Evolutionary conservation across 2,113 vertebrate species (phyloP).

Genomic region (Ramphastos sulfuratus): DNA sequence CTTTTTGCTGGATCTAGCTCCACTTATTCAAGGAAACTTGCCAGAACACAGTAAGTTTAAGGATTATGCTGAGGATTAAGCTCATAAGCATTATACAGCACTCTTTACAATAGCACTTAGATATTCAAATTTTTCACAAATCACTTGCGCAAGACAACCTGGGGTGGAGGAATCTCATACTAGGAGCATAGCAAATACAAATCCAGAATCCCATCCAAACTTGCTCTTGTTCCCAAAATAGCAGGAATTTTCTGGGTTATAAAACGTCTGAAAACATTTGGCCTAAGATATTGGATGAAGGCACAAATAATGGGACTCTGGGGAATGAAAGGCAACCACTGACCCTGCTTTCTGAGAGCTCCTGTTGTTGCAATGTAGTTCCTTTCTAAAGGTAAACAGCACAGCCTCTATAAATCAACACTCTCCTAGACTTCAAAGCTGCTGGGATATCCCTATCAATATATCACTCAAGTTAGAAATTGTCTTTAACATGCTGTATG

Average conservation of each 20-base stretch:
- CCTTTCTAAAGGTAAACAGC: slow-evolving; percentile 37
- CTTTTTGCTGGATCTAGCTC: background rate
- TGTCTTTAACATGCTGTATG: slow-evolving; percentile 18
- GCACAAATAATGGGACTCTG: slow-evolving; percentile 9
- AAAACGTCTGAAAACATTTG: background rate
- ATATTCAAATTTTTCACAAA: background rate
- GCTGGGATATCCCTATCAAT: background rate
- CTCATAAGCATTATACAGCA: background rate
- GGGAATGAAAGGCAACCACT: background rate
- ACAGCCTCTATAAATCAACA: slow-evolving; percentile 33
- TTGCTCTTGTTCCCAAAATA: slow-evolving; percentile 5
- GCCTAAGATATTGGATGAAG: background rate
- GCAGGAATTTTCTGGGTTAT: background rate
- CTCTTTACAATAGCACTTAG: background rate
- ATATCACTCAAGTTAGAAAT: slow-evolving; percentile 31
- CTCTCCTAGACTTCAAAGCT: slow-evolving; percentile 38
- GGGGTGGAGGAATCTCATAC: background rate
- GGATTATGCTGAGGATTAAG: slow-evolving; percentile 24
- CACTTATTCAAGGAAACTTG: slow-evolving; percentile 5
- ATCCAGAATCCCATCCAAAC: background rate
- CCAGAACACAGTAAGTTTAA: background rate
- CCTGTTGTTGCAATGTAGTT: slow-evolving; percentile 1
- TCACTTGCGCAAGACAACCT: background rate
- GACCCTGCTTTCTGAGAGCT: background rate
- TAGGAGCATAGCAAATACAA: background rate